Base-by-base conservation (phyloP, 2,888 invertebrate species). In the Augochlorella aurata region DNA sequence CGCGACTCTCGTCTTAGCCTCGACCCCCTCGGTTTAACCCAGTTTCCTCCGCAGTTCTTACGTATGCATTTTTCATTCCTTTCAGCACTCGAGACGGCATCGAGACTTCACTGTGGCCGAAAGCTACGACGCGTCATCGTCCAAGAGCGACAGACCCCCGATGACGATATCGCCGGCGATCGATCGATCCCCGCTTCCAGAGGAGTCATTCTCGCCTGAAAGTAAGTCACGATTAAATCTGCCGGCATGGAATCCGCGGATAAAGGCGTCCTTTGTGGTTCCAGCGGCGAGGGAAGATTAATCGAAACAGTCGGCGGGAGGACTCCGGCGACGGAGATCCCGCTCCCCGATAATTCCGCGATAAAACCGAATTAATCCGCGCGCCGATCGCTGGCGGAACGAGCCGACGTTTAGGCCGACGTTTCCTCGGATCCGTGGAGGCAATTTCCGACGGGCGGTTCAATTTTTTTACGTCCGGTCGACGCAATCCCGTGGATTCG, bases 71-170 rank as follows among this genome's bases (percentile, higher is more conserved):
- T 77, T 87, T 79, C 86, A 72, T 86, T 29, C 82, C 79, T 92
- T 91, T 72, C 90, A 92, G 92, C 92, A 92, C 82, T 89, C 90
- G 10, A 90, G 91, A 80, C 91, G 91, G 49, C 91, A 92, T 83
- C 90, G 90, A 63, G 91, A 91, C 81, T 87, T 87, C 84, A 86
- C 78, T 67, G 82, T 70, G 61, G 80, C 74, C 73, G 76, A 82
- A 52, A 84, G 77, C 74, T 81, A 86, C 61, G 82, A 79, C 54
- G 79, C 75, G 52, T 85, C 87, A 67, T 61, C 80, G 47, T 81
- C 72, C 71, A 77, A 71, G 68, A 61, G 63, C 44, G 76, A 80
- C 78, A 69, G 78, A 73, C 77, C 66, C 16, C 72, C 88, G 76
- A 81, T 81, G 74, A 84, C 77, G 65, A 61, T 80, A 49, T 76